Base-by-base conservation (phyloP, 2,888 invertebrate genomes). In the Gryllus longicercus region DNA sequence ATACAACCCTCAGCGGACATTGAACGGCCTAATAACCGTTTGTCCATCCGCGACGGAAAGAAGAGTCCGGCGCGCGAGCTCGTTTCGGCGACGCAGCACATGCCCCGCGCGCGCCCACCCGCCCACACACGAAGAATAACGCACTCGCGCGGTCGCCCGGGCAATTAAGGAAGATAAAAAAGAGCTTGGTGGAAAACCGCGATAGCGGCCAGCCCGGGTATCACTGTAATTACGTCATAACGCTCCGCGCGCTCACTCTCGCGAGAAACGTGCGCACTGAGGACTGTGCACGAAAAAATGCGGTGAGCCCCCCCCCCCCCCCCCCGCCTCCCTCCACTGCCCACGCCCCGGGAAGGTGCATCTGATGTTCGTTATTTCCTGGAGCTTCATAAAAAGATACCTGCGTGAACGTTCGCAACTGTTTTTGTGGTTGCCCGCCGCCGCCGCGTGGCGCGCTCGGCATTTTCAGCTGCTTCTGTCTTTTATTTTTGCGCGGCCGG, bases 111-210 rank as follows among this genome's bases (percentile, higher is more conserved):
- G 38, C 38, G 38, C 38, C 38, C 38, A 38, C 38, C 38, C 38
- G 38, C 38, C 38, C 38, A 38, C 38, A 38, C 38, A 38, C 38
- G 38, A 38, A 38, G 38, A 63, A n/a, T 63, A 63, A 63, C 63
- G 63, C 63, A 63, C 63, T 63, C 63, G 1, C 63, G 63, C 16
- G 63, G n/a, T 8, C 16, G n/a, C 14, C 14, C n/a, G 14, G n/a
- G n/a, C 16, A 63, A n/a, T n/a, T 18, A n/a, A 63, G 14, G n/a
- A 63, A 63, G n/a, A 63, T 18, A 63, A n/a, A 63, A 63, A n/a
- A 63, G 63, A 63, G n/a, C 63, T 63, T n/a, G 63, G 63, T n/a
- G 63, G 63, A 63, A 63, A 63, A 63, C 63, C 63, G 63, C 63
- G 63, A 63, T 63, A 63, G 63, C 16, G n/a, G 63, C 63, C 63